Conservation (phyloP, 2,113 vertebrate genomes). For the Sciurus niger region DNA sequence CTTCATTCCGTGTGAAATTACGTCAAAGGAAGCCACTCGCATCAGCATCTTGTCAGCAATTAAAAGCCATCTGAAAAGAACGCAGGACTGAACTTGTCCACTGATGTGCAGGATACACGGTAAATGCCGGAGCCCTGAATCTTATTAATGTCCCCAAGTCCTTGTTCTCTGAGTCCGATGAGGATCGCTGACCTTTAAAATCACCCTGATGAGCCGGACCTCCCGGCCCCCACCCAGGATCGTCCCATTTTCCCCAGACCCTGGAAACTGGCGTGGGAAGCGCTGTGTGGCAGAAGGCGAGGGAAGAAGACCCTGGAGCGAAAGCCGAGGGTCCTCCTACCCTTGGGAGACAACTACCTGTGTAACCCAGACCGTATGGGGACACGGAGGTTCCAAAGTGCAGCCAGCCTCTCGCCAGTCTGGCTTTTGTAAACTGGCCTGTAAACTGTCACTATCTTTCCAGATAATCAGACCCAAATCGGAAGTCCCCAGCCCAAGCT, state of each 20-base stretch:
- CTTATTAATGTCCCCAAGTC: constrained; percentile 54
- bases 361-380: background rate
- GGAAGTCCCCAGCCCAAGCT: background rate
- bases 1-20: constrained; percentile 54
- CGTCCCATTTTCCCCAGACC: background rate
- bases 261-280: background rate
- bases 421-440: constrained; percentile 35
- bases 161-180: constrained; percentile 41
- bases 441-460: background rate
- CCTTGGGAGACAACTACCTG: background rate
- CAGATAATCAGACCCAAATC: background rate
- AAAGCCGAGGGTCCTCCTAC: background rate
- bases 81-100: constrained; percentile 3
- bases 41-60: constrained; percentile 50
- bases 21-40: constrained; percentile 25
- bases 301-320: background rate
- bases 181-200: constrained; percentile 72
- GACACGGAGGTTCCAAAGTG: background rate
- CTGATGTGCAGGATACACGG: background rate
- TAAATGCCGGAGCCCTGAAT: constrained; percentile 38
- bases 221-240: background rate
- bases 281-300: background rate
- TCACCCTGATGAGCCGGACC: background rate
- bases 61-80: background rate
- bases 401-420: background rate